Conservation (phyloP, 2,797 vertebrate genomes). For the Syngnathus rostellatus region DNA sequence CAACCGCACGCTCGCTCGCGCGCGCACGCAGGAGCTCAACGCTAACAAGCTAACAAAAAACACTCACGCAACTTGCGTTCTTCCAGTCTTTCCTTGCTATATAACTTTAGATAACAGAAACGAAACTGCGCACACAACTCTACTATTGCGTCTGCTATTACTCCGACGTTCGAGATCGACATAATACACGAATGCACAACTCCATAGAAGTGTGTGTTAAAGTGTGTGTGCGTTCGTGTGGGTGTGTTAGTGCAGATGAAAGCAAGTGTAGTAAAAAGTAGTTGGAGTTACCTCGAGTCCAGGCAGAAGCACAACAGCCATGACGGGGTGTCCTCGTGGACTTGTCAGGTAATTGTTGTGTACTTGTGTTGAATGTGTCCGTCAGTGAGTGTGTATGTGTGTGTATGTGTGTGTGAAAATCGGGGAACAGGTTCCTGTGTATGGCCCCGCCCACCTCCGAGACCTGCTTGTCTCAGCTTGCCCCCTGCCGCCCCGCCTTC, state of each 20-base stretch:
- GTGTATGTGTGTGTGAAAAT: neutral
- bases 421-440: conserved; percentile 4
- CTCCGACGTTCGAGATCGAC: neutral
- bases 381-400: neutral
- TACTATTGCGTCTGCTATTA: neutral
- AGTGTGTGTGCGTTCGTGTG: too few relatives aligned
- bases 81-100: neutral
- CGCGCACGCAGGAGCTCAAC: neutral
- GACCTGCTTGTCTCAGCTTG: neutral
- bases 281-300: neutral
- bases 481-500: neutral
- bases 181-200: neutral
- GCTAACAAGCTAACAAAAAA: neutral
- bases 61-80: neutral
- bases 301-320: neutral
- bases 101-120: neutral
- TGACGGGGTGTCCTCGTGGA: neutral
- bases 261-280: neutral
- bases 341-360: neutral
- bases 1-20: neutral
- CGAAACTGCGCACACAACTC: conserved; percentile 1
- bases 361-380: neutral
- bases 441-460: conserved; percentile 2
- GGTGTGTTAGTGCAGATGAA: neutral
- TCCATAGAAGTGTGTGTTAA: neutral